phyloP scores from a whole-genome alignment of 2,113 vertebrate species.

The Bos taurus region DNA sequence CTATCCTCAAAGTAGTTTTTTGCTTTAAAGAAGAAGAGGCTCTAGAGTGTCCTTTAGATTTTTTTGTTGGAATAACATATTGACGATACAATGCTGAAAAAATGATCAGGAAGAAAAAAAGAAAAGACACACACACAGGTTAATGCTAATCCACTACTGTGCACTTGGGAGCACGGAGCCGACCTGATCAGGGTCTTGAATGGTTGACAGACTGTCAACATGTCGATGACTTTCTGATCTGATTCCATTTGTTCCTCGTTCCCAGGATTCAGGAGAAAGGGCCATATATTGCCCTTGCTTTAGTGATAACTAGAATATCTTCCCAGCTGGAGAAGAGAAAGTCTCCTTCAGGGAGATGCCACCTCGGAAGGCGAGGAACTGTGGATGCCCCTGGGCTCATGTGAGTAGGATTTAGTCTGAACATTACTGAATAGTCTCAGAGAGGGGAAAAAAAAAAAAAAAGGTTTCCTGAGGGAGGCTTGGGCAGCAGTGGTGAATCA shows the following conservation, averaged over 20 bases:
- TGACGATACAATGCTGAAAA: neutral
- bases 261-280: neutral
- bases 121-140: neutral
- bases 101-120: neutral
- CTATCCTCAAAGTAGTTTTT: neutral
- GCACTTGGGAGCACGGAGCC: neutral
- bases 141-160: neutral
- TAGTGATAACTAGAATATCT: neutral
- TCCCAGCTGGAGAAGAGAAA: neutral
- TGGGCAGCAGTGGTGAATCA: slow-evolving; percentile 74
- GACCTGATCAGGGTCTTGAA: neutral
- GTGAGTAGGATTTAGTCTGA: slow-evolving; percentile 65
- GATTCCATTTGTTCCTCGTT: neutral
- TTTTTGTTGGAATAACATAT: neutral
- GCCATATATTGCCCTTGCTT: neutral
- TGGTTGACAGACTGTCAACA: neutral
- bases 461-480: slow-evolving; percentile 58
- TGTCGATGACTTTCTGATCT: neutral
- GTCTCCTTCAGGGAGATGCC: neutral
- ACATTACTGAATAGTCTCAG: slow-evolving; percentile 48
- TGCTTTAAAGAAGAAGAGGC: neutral
- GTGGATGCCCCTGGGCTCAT: slow-evolving; percentile 28
- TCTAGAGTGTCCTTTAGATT: neutral
- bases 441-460: neutral
- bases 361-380: neutral